Percentiles rank a stretch among this genome's conserved stretches.
phyloP scores from a whole-genome alignment of 2,797 vertebrate species.

The Sardinella longiceps region DNA sequence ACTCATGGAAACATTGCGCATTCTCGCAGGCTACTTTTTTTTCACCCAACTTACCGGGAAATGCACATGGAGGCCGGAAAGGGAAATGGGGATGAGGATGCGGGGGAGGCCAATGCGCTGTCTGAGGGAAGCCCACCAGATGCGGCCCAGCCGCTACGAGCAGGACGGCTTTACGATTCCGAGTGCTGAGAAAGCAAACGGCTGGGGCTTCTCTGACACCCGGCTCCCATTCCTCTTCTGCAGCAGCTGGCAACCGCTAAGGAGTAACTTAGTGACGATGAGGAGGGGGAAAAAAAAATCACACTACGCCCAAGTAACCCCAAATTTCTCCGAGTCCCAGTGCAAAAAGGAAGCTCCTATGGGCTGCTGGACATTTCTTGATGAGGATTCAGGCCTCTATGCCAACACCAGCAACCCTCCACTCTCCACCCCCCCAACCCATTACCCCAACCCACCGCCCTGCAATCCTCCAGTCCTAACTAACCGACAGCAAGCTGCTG shows the following conservation, averaged over 20 bases:
- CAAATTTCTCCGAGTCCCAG: not conserved
- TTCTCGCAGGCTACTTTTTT: slow-evolving; percentile 38
- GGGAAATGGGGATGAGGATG: not conserved
- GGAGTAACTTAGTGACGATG: not conserved
- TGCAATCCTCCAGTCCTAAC: slow-evolving; percentile 30
- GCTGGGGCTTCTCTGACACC: slow-evolving; percentile 37
- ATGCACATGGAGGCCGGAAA: not conserved
- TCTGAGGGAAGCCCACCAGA: not conserved
- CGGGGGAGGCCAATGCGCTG: not conserved
- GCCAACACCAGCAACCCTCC: not conserved
- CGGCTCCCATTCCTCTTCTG: slow-evolving; percentile 24
- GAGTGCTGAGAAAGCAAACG: slow-evolving; percentile 40
- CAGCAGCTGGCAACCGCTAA: not conserved
- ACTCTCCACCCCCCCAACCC: not conserved
- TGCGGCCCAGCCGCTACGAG: not conserved
- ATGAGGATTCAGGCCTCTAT: not conserved
- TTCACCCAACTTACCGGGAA: not conserved
- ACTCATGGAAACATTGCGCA: slow-evolving; percentile 45
- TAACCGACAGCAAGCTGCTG: slow-evolving; percentile 46
- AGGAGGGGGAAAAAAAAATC: not conserved
- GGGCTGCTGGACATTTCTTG: not conserved
- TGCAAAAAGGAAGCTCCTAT: not conserved
- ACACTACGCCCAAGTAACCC: not conserved
- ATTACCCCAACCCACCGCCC: not conserved
- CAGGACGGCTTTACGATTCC: slow-evolving; percentile 25